Conservation (phyloP, 2,888 invertebrate species). For the Troides aeacus region DNA sequence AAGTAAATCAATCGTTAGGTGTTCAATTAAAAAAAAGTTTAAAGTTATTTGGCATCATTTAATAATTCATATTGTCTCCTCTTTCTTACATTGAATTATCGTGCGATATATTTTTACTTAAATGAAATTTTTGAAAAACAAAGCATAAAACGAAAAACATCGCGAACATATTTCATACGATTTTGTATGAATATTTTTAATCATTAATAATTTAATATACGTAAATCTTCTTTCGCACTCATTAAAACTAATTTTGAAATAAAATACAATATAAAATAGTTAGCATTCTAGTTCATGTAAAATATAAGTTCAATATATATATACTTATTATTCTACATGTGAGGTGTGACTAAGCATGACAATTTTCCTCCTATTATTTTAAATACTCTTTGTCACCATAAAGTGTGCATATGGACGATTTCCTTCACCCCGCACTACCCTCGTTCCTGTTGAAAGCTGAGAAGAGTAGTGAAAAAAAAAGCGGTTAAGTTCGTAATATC, state of each 20-base stretch:
- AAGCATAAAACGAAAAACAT: neutral
- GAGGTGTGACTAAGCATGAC: neutral
- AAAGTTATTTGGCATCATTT: too few relatives aligned
- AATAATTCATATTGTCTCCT: too few relatives aligned
- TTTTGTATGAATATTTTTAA: neutral
- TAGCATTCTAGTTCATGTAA: too few relatives aligned
- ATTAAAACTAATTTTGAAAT: neutral
- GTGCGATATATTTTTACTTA: too few relatives aligned
- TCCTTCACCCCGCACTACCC: constrained; percentile 19
- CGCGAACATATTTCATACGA: neutral
- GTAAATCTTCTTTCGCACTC: neutral
- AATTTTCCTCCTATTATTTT: constrained; percentile 10
- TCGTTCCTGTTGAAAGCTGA: constrained; percentile 23
- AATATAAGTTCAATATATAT: too few relatives aligned
- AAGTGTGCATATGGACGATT: constrained; percentile 16
- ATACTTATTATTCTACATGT: neutral
- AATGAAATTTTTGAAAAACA: too few relatives aligned
- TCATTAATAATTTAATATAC: neutral
- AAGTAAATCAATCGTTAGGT: too few relatives aligned
- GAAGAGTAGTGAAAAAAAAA: constrained; percentile 23
- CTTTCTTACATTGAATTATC: too few relatives aligned
- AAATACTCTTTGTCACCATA: constrained; percentile 10
- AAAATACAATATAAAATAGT: too few relatives aligned
- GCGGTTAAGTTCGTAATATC: constrained; percentile 22
- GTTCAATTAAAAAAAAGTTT: too few relatives aligned